Conservation (phyloP, 2,113 vertebrate genomes). For the Struthio camelus region DNA sequence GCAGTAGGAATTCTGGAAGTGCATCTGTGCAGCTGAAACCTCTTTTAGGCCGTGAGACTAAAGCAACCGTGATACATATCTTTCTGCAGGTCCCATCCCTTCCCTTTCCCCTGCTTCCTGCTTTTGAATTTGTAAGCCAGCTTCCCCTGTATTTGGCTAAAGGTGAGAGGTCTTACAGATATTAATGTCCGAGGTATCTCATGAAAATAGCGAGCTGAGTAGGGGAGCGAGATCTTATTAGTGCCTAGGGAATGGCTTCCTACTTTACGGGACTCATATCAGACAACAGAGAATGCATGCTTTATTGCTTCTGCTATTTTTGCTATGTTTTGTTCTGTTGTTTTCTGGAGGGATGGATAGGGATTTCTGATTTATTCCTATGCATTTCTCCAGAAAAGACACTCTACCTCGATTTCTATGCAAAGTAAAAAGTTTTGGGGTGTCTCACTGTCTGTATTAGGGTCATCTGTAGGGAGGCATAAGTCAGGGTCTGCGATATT, state of each 20-base stretch:
- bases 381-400: constrained; percentile 8
- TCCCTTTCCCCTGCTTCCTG: not conserved
- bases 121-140: not conserved
- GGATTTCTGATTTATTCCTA: constrained; percentile 44
- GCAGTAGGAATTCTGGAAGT: not conserved
- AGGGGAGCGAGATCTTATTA: not conserved
- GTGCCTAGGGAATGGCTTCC: not conserved
- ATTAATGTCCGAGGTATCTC: not conserved
- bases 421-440: constrained; percentile 8
- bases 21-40: not conserved
- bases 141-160: constrained; percentile 2
- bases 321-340: constrained; percentile 37
- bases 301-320: constrained; percentile 15
- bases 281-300: not conserved
- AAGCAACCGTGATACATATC: not conserved
- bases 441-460: constrained; percentile 22
- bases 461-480: not conserved
- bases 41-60: no score
- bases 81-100: constrained; percentile 4
- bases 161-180: not conserved
- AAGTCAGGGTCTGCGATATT: not conserved
- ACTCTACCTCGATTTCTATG: constrained; percentile 15
- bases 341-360: constrained; percentile 38
- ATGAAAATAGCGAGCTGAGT: not conserved
- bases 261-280: not conserved